Conservation (phyloP, 2,888 invertebrate genomes). For the Serripes groenlandicus region DNA sequence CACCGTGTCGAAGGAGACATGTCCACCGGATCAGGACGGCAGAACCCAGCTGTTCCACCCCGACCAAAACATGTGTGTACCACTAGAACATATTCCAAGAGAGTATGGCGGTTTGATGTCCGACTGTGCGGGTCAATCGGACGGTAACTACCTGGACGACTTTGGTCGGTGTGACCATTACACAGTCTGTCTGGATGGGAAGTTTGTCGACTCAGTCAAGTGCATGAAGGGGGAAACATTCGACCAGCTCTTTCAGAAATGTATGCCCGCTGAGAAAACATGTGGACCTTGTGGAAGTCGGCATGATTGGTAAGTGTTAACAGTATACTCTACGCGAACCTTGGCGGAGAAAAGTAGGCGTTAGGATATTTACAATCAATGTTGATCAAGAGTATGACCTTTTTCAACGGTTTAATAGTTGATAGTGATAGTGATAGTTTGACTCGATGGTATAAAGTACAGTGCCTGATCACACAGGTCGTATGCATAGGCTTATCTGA, state of each 20-base stretch:
- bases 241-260: slow-evolving; percentile 32
- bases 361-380: no score
- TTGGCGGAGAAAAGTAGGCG: no score
- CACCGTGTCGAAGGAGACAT: slow-evolving; percentile 39
- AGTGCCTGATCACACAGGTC: no score
- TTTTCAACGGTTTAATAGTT: no score
- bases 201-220: slow-evolving; percentile 40
- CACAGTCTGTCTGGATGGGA: slow-evolving; percentile 64
- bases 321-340: no score
- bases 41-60: slow-evolving; percentile 68
- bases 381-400: no score
- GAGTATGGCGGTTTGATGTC: slow-evolving; percentile 71
- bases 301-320: slow-evolving; percentile 55
- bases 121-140: slow-evolving; percentile 56
- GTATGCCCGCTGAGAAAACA: slow-evolving; percentile 31
- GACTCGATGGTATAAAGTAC: no score
- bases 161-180: slow-evolving; percentile 74
- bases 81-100: slow-evolving; percentile 62
- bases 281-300: slow-evolving; percentile 58
- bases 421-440: no score
- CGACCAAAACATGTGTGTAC: slow-evolving; percentile 64
- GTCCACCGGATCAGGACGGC: slow-evolving; percentile 46
- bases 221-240: slow-evolving; percentile 50
- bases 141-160: slow-evolving; percentile 71
- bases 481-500: no score